Evolutionary conservation across 1,140 invertebrate species (phyloP).

Genomic region (Drosophila tani): DNA sequence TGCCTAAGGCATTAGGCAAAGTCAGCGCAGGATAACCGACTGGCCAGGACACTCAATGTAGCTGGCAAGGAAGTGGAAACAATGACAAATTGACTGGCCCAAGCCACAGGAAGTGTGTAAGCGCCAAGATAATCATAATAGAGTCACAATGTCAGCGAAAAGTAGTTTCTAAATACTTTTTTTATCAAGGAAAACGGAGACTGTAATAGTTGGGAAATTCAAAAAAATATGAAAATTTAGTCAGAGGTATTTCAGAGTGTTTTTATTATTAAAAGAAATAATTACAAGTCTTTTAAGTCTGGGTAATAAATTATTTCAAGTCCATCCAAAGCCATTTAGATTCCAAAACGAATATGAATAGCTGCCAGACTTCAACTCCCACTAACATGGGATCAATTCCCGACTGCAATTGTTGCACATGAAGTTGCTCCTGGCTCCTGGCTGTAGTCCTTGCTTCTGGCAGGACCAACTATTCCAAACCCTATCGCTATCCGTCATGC

Average conservation of each 20-base stretch:
- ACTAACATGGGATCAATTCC: constrained; percentile 26
- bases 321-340: constrained; percentile 17
- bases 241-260: too few relatives aligned
- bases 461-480: constrained; percentile 13
- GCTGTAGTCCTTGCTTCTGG: not conserved
- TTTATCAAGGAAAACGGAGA: too few relatives aligned
- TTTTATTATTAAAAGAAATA: too few relatives aligned
- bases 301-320: not conserved
- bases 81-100: constrained; percentile 51
- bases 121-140: constrained; percentile 14
- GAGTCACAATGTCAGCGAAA: constrained; percentile 12
- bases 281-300: too few relatives aligned
- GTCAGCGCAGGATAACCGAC: constrained; percentile 7
- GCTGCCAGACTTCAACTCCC: not conserved
- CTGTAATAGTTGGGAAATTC: too few relatives aligned
- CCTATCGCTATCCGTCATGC: constrained; percentile 41
- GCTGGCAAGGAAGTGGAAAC: constrained; percentile 19
- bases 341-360: constrained; percentile 23
- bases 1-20: constrained; percentile 49
- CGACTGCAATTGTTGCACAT: constrained; percentile 45
- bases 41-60: constrained; percentile 21
- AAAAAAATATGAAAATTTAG: too few relatives aligned
- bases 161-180: too few relatives aligned
- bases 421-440: constrained; percentile 21
- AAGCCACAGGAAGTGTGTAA: constrained; percentile 25